phyloP scores from a whole-genome alignment of 2,113 vertebrate species.

The Ciconia stormi region DNA sequence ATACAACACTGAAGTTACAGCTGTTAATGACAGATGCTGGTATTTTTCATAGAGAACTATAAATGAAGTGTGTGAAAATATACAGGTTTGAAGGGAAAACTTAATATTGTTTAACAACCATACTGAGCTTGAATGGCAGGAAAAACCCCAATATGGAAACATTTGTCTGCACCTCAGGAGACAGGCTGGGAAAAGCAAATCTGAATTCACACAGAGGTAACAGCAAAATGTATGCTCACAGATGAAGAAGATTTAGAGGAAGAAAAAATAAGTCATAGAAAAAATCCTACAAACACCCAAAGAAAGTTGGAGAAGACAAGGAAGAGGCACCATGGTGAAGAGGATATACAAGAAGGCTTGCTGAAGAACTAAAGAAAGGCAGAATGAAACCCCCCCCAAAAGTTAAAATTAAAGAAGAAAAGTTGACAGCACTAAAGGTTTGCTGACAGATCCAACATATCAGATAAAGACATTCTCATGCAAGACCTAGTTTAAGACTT shows the following conservation, averaged over 20 bases:
- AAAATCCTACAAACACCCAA: background rate
- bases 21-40: background rate
- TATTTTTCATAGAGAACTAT: background rate
- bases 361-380: background rate
- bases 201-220: background rate
- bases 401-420: background rate
- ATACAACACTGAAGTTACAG: background rate
- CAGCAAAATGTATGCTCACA: background rate
- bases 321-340: background rate
- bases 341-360: background rate
- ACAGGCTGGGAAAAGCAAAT: background rate
- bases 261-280: background rate
- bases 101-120: background rate
- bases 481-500: background rate
- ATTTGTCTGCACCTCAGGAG: background rate
- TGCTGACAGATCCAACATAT: background rate
- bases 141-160: background rate
- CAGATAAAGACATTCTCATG: background rate
- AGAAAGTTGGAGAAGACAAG: background rate
- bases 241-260: background rate
- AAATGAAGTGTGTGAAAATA: background rate
- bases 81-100: background rate
- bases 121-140: background rate
- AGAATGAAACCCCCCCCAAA: background rate
- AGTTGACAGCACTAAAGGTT: background rate